phyloP scores from a whole-genome alignment of 2,888 invertebrate species.

The Acronicta psi region DNA sequence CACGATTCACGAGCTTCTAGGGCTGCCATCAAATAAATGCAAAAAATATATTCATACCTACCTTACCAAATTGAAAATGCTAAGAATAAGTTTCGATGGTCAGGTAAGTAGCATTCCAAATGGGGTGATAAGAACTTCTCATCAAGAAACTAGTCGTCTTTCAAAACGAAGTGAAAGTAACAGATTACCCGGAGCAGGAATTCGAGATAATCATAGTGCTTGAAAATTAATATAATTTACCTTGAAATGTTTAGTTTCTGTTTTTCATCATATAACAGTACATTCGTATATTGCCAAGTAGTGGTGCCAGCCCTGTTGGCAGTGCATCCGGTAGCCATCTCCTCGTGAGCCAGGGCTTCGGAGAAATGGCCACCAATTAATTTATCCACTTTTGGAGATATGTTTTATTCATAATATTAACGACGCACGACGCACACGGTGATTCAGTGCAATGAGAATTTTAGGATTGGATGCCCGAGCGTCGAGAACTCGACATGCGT shows the following conservation, averaged over 20 bases:
- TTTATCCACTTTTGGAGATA: constrained; percentile 75
- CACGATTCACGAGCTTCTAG: constrained; percentile 65
- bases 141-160: no score
- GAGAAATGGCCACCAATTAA: constrained; percentile 76
- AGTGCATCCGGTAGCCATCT: constrained; percentile 56
- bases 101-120: no score
- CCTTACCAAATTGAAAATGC: no score
- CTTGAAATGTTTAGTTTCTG: not conserved
- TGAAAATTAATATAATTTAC: not conserved
- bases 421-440: constrained; percentile 45
- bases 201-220: not conserved
- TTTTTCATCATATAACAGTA: not conserved
- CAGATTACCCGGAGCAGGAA: no score
- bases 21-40: constrained; percentile 46
- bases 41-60: not conserved
- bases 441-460: constrained; percentile 13
- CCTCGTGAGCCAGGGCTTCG: constrained; percentile 58
- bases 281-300: constrained; percentile 8
- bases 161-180: no score
- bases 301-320: constrained; percentile 51
- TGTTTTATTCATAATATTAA: constrained; percentile 69
- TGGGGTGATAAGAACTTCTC: no score
- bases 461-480: constrained; percentile 12
- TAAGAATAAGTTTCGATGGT: no score
- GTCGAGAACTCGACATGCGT: not conserved